These are phyloP conservation scores for Hoplostethus atlanticus DNA, from an alignment of 2,797 vertebrate genomes.

Conservation along the genomic window DNA sequence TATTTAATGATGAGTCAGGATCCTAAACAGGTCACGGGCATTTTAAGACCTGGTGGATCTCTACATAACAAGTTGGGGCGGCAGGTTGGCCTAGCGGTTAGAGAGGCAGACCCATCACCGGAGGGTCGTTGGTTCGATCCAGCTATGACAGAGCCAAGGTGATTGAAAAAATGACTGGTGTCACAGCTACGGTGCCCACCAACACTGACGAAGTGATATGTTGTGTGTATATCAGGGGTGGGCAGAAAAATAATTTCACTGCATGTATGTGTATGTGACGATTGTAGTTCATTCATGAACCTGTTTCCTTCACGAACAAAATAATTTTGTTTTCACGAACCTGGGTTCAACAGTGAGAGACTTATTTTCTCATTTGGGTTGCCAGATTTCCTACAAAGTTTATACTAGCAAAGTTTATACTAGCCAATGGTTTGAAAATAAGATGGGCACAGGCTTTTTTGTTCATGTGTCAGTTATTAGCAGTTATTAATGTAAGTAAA, in stretches of 20 bases:
- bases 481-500: background rate
- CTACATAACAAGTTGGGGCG: background rate
- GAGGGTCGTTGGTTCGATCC: too few relatives aligned
- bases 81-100: too few relatives aligned
- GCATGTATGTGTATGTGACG: too few relatives aligned
- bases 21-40: conserved; percentile 62
- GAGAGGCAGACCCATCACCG: too few relatives aligned
- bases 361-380: background rate
- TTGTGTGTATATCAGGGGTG: too few relatives aligned
- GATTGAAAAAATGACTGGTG: too few relatives aligned
- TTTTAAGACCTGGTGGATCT: conserved; percentile 1
- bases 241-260: too few relatives aligned
- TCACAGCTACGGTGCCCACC: too few relatives aligned
- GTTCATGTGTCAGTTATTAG: background rate
- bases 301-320: too few relatives aligned
- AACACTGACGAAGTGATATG: too few relatives aligned
- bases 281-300: too few relatives aligned
- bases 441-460: conserved; percentile 1
- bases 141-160: too few relatives aligned
- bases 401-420: background rate
- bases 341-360: background rate
- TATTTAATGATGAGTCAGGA: conserved; percentile 63
- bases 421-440: background rate
- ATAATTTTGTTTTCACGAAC: background rate
- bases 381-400: background rate